These are phyloP conservation scores for Grantiella picta DNA, from an alignment of 2,113 vertebrate species.

Conservation along the genomic window DNA sequence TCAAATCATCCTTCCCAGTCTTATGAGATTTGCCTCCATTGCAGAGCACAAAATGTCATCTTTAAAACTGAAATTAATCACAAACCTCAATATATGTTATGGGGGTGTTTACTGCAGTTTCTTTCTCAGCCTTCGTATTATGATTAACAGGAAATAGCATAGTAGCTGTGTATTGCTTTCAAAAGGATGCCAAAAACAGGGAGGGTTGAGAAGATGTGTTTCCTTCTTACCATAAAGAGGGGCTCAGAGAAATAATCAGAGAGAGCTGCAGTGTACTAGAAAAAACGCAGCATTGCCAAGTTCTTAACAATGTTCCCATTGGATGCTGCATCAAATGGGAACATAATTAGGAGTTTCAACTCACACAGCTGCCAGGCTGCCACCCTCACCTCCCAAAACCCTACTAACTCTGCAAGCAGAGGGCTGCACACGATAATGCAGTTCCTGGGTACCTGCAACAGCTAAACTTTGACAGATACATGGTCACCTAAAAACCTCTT, in stretches of 20 bases:
- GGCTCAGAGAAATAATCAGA: neutral
- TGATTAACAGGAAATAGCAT: neutral
- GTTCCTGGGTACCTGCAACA: neutral
- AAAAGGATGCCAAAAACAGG: neutral
- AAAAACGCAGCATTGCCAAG: neutral
- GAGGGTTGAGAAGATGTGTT: neutral
- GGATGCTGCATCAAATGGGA: neutral
- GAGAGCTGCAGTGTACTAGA: neutral
- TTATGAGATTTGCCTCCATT: neutral
- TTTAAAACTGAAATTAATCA: neutral
- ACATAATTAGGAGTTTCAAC: neutral
- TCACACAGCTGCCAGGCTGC: neutral
- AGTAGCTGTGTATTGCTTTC: neutral
- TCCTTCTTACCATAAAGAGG: neutral
- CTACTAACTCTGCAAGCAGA: accelerated
- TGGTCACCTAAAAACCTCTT: neutral
- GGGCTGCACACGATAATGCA: neutral
- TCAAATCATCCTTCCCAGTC: neutral
- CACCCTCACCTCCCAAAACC: neutral
- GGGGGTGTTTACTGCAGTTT: neutral
- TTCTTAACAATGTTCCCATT: neutral
- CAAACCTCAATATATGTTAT: neutral
- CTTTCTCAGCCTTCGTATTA: neutral
- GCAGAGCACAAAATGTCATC: neutral
- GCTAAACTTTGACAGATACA: neutral